Evolutionary conservation across 2,113 vertebrate species (phyloP), one percentile per base, ranked within the genome.

Genomic region (Mirza zaza): DNA sequence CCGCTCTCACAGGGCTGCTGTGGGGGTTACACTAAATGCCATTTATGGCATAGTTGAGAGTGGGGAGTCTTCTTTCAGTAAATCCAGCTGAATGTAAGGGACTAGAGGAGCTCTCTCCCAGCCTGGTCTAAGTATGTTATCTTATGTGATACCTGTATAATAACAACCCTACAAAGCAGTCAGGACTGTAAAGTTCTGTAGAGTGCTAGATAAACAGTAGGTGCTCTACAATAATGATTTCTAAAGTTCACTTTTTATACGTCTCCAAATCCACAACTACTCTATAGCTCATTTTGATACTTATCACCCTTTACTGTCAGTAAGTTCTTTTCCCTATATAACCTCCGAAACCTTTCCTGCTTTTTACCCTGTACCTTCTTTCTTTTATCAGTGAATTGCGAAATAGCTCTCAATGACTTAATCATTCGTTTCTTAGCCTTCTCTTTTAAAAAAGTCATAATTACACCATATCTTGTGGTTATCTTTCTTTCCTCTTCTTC

Each of bases 261-360:
- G 70, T 89, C 48, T 91, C 21, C 84, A 95, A 48, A 55, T 90
- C 39, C 57, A 59, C 11, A 94, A 34, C 34, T 87, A 48, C 27
- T 71, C 65, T 80, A 13, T 84, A 95, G 70, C 18, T 77, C 21
- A 89, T 95, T 94, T 83, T 76, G 65, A 20, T 89, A 23, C 80
- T 82, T 85, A 75, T 80, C 67, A 57, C 15, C 25, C 29, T 7
- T 5, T 63, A 39, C 23, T 45, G 3, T 77, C 14, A 39, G 36
- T 42, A 5, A 48, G 11, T 88, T 91, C 29, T 84, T 85, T 39
- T 68, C 29, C 29, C n/a, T 50, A 6, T 5, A 61, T 61, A 90
- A 61, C 11, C 12, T 34, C 6, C 8, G 23, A 61, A 92, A 50
- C 9, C n/a, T 88, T 85, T 80, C 39, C 4, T 70, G 80, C 57